Evolutionary conservation across 1,140 invertebrate species (phyloP), one percentile per base, ranked within the genome.

Genomic region (Holcopasites calliopsidis): DNA sequence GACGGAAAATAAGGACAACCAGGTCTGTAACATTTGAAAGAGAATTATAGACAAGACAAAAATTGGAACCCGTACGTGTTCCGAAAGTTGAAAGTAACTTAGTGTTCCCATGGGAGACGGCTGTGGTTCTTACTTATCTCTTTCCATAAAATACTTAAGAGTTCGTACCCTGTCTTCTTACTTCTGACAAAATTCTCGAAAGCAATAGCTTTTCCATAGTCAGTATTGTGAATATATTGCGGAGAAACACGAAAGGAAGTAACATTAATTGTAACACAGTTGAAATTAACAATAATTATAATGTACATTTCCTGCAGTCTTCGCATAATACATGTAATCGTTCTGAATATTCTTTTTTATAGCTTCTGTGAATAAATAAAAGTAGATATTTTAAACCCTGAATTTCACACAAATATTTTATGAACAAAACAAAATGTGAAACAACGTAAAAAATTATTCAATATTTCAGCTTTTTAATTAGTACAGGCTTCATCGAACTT

Each of bases 351-450:
- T 65, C 50, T 73, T 73, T 73, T 73, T 60, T 73, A 73, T 73
- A 66, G 66, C 13, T 21, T 10, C 28, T 52, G 50, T 73, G 70
- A 55, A 73, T 54, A 73, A 73, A 73, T 73, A 55, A 73, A 55
- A 6, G 5, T 73, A 54, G 38, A 61, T 31, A 23, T 3, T 5
- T 13, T 18, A 33, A 35, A n/a, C 16, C 11, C 10, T 16, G 5
- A 31, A 55, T 2, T 31, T 10, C 0, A 47, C 5, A 2, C 16
- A n/a, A 26, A 28, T 1, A n/a, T 26, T 52, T 52, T 13, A 28
- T 6, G 11, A 23, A 26, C 1, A 3, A 26, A 18, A 21, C 21
- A 47, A n/a, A n/a, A 47, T 18, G 18, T n/a, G n/a, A n/a, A n/a
- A n/a, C n/a, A n/a, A n/a, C n/a, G n/a, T n/a, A n/a, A n/a, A n/a